Conservation (phyloP, 2,888 invertebrate species). For the Thymelicus sylvestris region DNA sequence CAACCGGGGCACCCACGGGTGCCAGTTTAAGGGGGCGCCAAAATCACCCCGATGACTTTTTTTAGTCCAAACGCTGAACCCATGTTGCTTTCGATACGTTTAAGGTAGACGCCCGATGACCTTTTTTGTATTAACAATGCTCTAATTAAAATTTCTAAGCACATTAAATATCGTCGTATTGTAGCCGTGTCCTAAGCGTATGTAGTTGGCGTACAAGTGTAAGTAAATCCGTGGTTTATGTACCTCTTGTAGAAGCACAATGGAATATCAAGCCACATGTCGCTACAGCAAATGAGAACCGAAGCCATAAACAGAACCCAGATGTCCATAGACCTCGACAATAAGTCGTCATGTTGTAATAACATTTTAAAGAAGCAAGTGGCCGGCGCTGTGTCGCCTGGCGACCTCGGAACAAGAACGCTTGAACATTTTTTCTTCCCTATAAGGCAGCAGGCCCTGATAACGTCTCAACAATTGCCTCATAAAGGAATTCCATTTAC, state of each 20-base stretch:
- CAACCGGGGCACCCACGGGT: too few relatives aligned
- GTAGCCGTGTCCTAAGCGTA: too few relatives aligned
- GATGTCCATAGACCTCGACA: conserved; percentile 46
- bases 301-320: conserved; percentile 38
- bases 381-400: conserved; percentile 38
- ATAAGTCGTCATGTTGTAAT: conserved; percentile 45
- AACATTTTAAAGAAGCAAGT: conserved; percentile 40
- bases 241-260: conserved; percentile 1
- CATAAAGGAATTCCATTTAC: conserved; percentile 18
- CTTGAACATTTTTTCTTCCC: conserved; percentile 43
- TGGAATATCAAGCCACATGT: conserved; percentile 12
- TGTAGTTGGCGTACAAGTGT: too few relatives aligned
- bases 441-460: conserved; percentile 48
- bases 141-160: too few relatives aligned
- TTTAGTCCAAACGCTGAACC: too few relatives aligned
- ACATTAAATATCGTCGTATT: too few relatives aligned
- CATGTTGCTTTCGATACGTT: too few relatives aligned
- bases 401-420: conserved; percentile 36
- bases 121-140: too few relatives aligned
- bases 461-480: conserved; percentile 45
- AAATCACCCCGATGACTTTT: too few relatives aligned
- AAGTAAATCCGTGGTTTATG: too few relatives aligned
- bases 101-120: too few relatives aligned
- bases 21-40: too few relatives aligned
- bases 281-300: conserved; percentile 30